These are phyloP conservation scores for Sinonovacula constricta DNA, from an alignment of 1,140 invertebrate genomes.

Conservation along the genomic window DNA sequence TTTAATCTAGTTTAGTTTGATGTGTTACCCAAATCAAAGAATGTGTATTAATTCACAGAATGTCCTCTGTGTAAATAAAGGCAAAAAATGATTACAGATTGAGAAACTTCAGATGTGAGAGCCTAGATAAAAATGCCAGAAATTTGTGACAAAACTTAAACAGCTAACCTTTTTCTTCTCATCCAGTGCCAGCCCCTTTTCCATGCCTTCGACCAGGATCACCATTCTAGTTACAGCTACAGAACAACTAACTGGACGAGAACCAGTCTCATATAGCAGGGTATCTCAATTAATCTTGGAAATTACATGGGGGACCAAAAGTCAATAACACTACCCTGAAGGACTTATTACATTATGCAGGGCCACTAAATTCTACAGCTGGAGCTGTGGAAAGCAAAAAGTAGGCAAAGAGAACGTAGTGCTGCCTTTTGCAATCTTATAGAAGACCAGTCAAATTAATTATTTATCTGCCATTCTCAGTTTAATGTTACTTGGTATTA, in stretches of 20 bases:
- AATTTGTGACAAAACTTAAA: too few species aligned
- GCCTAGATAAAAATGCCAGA: too few species aligned
- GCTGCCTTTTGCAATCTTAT: conserved; percentile 12
- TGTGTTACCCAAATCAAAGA: too few species aligned
- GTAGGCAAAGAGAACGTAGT: conserved; percentile 16
- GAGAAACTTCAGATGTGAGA: too few species aligned
- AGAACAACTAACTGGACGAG: too few species aligned
- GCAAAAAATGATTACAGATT: too few species aligned
- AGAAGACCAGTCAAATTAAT: conserved; percentile 21
- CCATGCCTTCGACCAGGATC: conserved; percentile 7
- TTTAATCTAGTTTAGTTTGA: too few species aligned
- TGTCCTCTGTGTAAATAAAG: too few species aligned
- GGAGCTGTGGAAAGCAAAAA: conserved; percentile 24
- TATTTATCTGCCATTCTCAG: conserved; percentile 30
- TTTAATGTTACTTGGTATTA: conserved; percentile 33
- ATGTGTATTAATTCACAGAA: too few species aligned
- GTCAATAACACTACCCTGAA: conserved; percentile 39
- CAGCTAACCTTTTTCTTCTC: conserved; percentile 14
- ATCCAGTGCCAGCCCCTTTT: neutral
- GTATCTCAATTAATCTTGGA: conserved; percentile 40
- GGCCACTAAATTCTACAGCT: conserved; percentile 26
- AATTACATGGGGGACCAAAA: conserved; percentile 26
- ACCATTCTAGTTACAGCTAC: too few species aligned
- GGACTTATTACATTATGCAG: conserved; percentile 47
- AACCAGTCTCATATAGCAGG: neutral